Evolutionary conservation across 2,113 vertebrate species (phyloP), one percentile per base, ranked within the genome.

Genomic region (Apteryx owenii): DNA sequence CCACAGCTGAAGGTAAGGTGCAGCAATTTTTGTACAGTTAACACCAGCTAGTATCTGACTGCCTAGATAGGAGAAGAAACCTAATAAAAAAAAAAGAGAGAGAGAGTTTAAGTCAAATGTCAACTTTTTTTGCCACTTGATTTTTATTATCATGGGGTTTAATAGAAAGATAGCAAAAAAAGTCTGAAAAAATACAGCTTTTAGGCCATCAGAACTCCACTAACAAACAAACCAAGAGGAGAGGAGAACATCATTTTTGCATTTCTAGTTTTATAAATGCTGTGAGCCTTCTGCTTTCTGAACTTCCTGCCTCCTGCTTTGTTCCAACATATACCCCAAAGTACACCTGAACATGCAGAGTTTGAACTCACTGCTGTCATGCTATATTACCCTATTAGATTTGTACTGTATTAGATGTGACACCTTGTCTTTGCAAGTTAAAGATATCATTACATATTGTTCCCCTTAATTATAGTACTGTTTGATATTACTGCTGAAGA

Each of bases 401-500:
- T 87, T 83, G 68, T 50, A 40, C 33, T 85, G 21, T 50, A 96
- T 91, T 77, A 87, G 77, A 94, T 88, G 78, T 94, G 89, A 94
- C 85, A 92, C 62, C 36, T 96, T 97, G 95, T 91, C 96, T 95
- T 95, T 89, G 78, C 61, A 93, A 92, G 75, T 94, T 92, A 89
- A 91, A 83, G 77, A 65, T 93, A 93, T 75, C 46, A 31, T 83
- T 85, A 9, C 40, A 46, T 58, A 83, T n/a, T 26, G n/a, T 46
- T 93, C 36, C 50, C 61, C 28, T 8, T 95, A 94, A 96, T 96
- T 94, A 94, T 18, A 50, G 66, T 88, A 50, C 54, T 90, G 70
- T 78, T 96, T 88, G 80, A 73, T 76, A 94, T 58, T 60, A 36
- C 68, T 79, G 28, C 48, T 91, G 58, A 88, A 91, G 66, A 89